Conservation (phyloP, 2,797 vertebrate genomes). For the Channa striata region DNA sequence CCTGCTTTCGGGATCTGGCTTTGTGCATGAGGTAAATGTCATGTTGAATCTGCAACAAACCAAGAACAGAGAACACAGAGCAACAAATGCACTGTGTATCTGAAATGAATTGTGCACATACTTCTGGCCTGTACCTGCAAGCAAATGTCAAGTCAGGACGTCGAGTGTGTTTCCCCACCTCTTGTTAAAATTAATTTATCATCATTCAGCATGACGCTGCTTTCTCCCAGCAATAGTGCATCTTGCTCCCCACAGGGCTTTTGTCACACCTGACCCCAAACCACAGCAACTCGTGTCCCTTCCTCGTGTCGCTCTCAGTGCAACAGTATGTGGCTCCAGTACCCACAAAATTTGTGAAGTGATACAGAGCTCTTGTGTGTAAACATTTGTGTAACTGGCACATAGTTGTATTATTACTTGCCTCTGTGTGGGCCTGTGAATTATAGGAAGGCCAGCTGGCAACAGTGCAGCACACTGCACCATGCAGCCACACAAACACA, state of each 20-base stretch:
- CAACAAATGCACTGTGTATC: neutral
- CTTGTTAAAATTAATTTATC: neutral
- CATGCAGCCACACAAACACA: conserved; percentile 20
- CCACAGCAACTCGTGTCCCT: neutral
- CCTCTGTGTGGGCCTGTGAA: conserved; percentile 7
- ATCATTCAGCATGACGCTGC: conserved; percentile 1
- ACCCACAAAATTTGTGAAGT: conserved; percentile 9
- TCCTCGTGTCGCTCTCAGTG: neutral
- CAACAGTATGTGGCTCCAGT: neutral
- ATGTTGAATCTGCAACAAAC: neutral
- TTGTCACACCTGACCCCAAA: neutral
- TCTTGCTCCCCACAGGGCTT: neutral
- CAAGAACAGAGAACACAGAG: neutral
- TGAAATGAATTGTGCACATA: neutral
- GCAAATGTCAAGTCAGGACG: neutral
- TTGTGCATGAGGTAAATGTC: neutral
- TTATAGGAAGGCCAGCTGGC: conserved; percentile 35
- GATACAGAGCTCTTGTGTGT: conserved; percentile 5
- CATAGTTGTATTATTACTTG: conserved; percentile 5
- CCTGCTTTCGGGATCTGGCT: neutral
- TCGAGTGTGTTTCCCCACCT: neutral
- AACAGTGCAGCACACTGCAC: conserved; percentile 13
- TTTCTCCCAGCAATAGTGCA: neutral
- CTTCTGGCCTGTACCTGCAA: no score
- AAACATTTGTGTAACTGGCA: conserved; percentile 15